phyloP scores from a whole-genome alignment of 1,140 invertebrate genomes.

The Rhopalosiphum padi region DNA sequence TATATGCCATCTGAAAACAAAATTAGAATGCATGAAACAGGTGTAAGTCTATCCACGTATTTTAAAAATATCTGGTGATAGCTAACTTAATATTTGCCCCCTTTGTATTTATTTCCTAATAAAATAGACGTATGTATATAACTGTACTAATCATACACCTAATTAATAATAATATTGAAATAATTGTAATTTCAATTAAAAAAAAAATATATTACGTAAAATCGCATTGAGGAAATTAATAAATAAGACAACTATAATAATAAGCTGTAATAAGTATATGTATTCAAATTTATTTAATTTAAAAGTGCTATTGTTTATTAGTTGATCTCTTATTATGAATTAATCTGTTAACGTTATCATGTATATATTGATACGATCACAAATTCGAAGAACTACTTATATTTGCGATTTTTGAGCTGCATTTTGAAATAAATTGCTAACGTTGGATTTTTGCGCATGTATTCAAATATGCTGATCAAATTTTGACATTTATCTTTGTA shows the following conservation, averaged over 20 bases:
- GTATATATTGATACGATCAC: too few species aligned
- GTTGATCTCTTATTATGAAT: background rate
- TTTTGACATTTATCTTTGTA: too few species aligned
- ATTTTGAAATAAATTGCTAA: too few species aligned
- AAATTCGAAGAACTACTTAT: too few species aligned
- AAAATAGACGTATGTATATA: background rate
- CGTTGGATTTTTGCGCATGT: too few species aligned
- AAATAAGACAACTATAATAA: background rate
- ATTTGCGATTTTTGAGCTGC: too few species aligned
- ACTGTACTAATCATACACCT: background rate
- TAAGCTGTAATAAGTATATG: background rate
- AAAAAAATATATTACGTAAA: background rate
- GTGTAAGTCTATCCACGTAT: background rate
- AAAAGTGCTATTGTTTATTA: background rate
- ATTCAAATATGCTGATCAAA: too few species aligned
- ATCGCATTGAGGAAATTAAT: background rate
- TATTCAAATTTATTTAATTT: background rate
- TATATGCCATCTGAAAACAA: constrained; percentile 19
- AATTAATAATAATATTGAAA: background rate
- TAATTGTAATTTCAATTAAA: background rate
- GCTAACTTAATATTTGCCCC: background rate
- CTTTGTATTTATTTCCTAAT: background rate
- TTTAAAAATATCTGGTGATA: background rate
- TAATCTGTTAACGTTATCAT: background rate
- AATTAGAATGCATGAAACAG: background rate